Evolutionary conservation across 2,113 vertebrate genomes (phyloP), one percentile per base, ranked within the genome.

Genomic region (Planiliza haematocheilus): DNA sequence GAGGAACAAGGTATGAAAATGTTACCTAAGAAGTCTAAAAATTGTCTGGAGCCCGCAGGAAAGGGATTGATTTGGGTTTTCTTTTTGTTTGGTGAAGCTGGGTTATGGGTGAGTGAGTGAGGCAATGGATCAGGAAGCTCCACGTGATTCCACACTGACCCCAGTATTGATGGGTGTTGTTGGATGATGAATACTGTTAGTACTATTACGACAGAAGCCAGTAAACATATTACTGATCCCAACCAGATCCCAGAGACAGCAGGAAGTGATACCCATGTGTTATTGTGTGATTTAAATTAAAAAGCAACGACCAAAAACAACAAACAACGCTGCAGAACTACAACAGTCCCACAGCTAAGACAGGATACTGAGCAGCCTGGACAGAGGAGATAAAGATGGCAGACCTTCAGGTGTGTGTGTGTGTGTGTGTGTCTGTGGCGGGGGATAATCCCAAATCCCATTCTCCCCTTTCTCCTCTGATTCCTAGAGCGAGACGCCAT

Each of bases 1-100:
- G 94, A 79, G 85, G 95, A 93, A 99, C 95, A 98, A 97, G 96
- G 97, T 92, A 96, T 96, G 95, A 94, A 81, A 94, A 95, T 95
- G 97, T 99, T 99, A 98, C 92, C 95, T 94, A 93, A 89, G 91
- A 92, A 90, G 92, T 92, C 94, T 95, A 93, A 86, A 94, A 90
- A 87, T 91, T 89, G 92, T 74, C 91, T 90, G 92, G 94, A 87
- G 93, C 93, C 93, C 90, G 93, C 83, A 90, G 93, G 94, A 92
- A 69, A 91, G 17, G 64, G 14, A 58, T 38, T 59, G 80, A 68
- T 68, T 81, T 11, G 55, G 41, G 21, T 24, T 8, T 21, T 59
- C 18, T 18, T 41, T 18, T 8, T 37, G 58, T 49, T 41, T n/a
- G 42, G 51, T 48, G 69, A 70, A 79, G 57, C 45, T 39, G 64